Percentiles rank a stretch among this genome's conserved stretches.
Evolutionary conservation across 2,888 invertebrate genomes (phyloP).

Genomic region (Laothoe populi): DNA sequence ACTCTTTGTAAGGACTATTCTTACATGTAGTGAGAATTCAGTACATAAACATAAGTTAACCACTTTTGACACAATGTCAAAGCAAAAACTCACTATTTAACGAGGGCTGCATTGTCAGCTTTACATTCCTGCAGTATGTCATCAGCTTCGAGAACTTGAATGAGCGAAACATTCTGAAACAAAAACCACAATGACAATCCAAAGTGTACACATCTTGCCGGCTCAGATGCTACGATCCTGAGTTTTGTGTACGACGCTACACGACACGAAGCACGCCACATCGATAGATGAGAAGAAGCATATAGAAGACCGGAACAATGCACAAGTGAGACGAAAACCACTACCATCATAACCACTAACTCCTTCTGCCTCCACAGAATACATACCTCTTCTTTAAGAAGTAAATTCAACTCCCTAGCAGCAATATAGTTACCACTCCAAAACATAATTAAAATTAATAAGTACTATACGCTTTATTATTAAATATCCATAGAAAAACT

Average conservation of each 20-base stretch:
- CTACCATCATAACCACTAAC: slow-evolving; percentile 71
- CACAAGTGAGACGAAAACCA: slow-evolving; percentile 13
- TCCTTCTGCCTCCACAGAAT: slow-evolving; percentile 67
- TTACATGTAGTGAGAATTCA: not conserved
- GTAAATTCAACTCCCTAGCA: slow-evolving; percentile 90
- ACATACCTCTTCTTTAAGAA: slow-evolving; percentile 91
- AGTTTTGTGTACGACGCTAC: not conserved
- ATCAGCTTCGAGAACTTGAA: slow-evolving; percentile 96
- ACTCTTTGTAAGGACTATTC: no score
- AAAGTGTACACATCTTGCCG: not conserved
- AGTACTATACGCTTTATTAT: slow-evolving; percentile 65
- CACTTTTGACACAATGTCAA: not conserved
- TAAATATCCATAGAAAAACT: slow-evolving; percentile 78
- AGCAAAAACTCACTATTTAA: slow-evolving; percentile 93
- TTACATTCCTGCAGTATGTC: slow-evolving; percentile 98
- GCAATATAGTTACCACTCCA: slow-evolving; percentile 91
- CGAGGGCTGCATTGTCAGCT: slow-evolving; percentile 94
- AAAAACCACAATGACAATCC: slow-evolving; percentile 12
- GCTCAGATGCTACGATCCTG: not conserved
- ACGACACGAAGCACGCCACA: slow-evolving; percentile 30
- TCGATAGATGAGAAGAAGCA: no score
- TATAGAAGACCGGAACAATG: not conserved
- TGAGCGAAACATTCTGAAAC: slow-evolving; percentile 93
- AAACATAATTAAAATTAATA: slow-evolving; percentile 88
- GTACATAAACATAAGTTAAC: not conserved